Base-by-base conservation (phyloP, 2,888 invertebrate genomes). In the Drosophila leonis region DNA sequence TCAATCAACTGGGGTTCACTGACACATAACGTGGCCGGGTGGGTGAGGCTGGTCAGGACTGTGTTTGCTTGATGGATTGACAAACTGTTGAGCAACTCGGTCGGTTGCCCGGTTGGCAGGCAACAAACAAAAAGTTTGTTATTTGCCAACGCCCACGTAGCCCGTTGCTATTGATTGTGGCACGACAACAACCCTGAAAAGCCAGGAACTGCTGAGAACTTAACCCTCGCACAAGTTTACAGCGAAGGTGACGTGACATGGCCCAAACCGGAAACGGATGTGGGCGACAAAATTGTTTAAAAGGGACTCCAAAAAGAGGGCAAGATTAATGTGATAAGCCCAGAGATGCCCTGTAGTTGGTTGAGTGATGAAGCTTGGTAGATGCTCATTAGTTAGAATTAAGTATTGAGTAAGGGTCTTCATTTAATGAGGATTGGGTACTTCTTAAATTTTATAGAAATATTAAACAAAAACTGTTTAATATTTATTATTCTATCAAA, bases 31-130 rank as follows among this genome's bases (percentile, higher is more conserved):
- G 49, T n/a, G 39, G 35, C 8, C 18, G 18, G 49, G 33, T n/a
- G 20, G 33, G 31, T 65, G 69, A 29, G 66, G 18, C 20, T 41
- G 65, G 55, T 59, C 54, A 60, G 59, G 66, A 71, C 65, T 48
- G 59, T 48, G 59, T 46, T 44, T 15, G 65, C 69, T 48, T 81
- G 78, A 80, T 81, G 72, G 60, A 80, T 73, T 68, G 71, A 81
- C 78, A 77, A 80, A 81, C 81, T 80, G 81, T 81, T 81, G 73
- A 72, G 61, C 48, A 31, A 12, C 29, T 35, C 55, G 18, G 29
- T 29, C 20, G 24, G 65, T 70, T 65, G 78, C 65, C 51, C 48
- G 10, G 48, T 31, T 39, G 74, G 73, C 57, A 51, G 63, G 52
- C 52, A 20, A 57, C 35, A 39, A 51, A 46, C 33, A 64, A 63